Evolutionary conservation across 2,888 invertebrate species (phyloP), one percentile per base, ranked within the genome.

Genomic region (Endotricha flammealis): DNA sequence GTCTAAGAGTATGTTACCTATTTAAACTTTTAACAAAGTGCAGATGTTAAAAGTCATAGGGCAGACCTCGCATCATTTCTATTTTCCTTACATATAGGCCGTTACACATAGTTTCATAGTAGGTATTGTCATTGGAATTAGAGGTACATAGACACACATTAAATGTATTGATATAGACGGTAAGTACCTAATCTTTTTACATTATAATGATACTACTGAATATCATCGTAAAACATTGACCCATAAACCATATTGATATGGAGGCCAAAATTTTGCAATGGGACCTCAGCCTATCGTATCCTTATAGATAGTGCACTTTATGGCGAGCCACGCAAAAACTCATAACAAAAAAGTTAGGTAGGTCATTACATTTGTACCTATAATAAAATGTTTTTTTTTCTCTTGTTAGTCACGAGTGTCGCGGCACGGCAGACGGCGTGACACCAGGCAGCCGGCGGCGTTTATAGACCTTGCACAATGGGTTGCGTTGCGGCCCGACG

Each of bases 91-190:
- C 33, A 43, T 33, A 41, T 45, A 49, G 46, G 39, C 46, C 49
- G 36, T 48, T 42, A 42, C 28, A 29, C 31, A 39, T 46, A 38
- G 38, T 46, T 57, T 47, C 44, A 54, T 59, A 67, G 68, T n/a
- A n/a, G n/a, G n/a, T 79, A 79, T 79, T 79, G 78, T 78, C 78
- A 75, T 68, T 63, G 60, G 65, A 70, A 56, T 52, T 58, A 64
- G 65, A 72, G 69, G 64, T 72, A 69, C 67, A 59, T 43, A 54
- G 46, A 49, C 48, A 55, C 46, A 48, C 54, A 57, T 47, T 28
- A 28, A 23, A 12, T 24, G 32, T 17, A 25, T 17, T 17, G 20
- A 7, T 20, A 20, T 20, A 20, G 20, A 20, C 20, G 20, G 6
- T 20, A 20, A 20, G 3, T 2, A 20, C n/a, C n/a, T 25, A 25